A percentile compares a stretch with the other conserved stretches of the same genome.
Evolutionary conservation across 2,888 invertebrate species (phyloP).

Genomic region (Caenorhabditis afra): DNA sequence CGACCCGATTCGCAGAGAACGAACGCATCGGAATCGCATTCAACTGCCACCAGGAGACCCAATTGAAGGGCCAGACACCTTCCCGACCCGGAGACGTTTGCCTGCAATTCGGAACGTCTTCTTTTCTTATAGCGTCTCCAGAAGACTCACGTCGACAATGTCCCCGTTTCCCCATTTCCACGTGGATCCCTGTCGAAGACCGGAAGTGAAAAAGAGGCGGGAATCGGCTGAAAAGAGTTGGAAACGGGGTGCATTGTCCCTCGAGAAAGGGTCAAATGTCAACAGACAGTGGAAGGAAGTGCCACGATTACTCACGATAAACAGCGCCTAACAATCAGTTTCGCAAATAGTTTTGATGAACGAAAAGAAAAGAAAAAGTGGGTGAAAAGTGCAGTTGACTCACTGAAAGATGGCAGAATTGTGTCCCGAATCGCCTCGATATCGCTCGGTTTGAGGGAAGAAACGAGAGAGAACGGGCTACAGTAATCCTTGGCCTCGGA

Average conservation of each 20-base stretch:
- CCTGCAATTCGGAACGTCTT: slow-evolving; percentile 26
- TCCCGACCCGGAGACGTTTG: slow-evolving; percentile 44
- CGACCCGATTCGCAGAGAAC: slow-evolving; percentile 67
- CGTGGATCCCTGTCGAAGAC: slow-evolving; percentile 63
- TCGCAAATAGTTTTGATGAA: slow-evolving; percentile 28
- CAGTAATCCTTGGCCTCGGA: slow-evolving; percentile 38
- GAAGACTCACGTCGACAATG: slow-evolving; percentile 39
- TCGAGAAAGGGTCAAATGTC: slow-evolving; percentile 24
- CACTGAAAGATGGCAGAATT: slow-evolving; percentile 31
- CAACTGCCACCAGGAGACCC: slow-evolving; percentile 53
- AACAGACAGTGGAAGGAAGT: slow-evolving; percentile 54
- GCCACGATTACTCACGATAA: slow-evolving; percentile 40
- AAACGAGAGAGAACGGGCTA: slow-evolving; percentile 37
- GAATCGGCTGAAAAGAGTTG: slow-evolving; percentile 45
- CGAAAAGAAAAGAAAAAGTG: neutral
- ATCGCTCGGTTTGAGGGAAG: slow-evolving; percentile 42
- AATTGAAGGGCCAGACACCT: slow-evolving; percentile 63
- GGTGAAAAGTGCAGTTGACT: slow-evolving; percentile 21
- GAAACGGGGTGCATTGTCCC: neutral
- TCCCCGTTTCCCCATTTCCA: slow-evolving; percentile 74
- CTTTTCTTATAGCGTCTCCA: too few relatives aligned
- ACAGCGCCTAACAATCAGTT: slow-evolving; percentile 38
- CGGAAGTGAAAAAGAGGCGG: slow-evolving; percentile 68
- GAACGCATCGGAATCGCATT: slow-evolving; percentile 64
- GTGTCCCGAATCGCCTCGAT: slow-evolving; percentile 40